These are phyloP conservation scores for Cerastoderma edule DNA, from an alignment of 2,888 invertebrate species.

Conservation along the genomic window DNA sequence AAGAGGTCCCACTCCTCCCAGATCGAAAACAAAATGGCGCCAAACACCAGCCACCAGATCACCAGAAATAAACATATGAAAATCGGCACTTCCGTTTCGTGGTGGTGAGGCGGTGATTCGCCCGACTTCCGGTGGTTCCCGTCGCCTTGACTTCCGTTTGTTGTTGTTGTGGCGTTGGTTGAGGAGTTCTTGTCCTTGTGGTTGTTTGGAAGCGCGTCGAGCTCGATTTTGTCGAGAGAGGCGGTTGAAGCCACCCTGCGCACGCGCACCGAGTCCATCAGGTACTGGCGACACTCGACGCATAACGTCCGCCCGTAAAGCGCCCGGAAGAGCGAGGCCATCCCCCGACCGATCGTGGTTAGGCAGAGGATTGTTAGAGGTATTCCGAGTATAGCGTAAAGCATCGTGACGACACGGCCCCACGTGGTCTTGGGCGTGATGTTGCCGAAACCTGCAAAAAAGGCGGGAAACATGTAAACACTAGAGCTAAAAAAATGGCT, in stretches of 20 bases:
- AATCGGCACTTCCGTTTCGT: slow-evolving; percentile 89
- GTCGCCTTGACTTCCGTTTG: no score
- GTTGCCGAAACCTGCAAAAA: slow-evolving; percentile 78
- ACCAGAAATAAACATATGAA: slow-evolving; percentile 94
- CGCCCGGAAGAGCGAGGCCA: slow-evolving; percentile 95
- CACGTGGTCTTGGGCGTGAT: slow-evolving; percentile 75
- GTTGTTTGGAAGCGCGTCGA: slow-evolving; percentile 27
- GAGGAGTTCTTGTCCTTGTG: background rate
- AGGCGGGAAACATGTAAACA: no score
- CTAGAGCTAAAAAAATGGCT: no score
- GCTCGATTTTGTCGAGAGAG: slow-evolving; percentile 38
- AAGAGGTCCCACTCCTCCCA: slow-evolving; percentile 98
- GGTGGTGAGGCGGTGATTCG: slow-evolving; percentile 23
- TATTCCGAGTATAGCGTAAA: slow-evolving; percentile 79
- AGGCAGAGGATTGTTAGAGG: slow-evolving; percentile 89
- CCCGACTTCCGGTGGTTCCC: slow-evolving; percentile 7
- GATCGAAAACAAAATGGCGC: slow-evolving; percentile 94
- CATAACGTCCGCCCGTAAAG: slow-evolving; percentile 85
- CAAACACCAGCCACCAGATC: slow-evolving; percentile 94
- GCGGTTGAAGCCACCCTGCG: slow-evolving; percentile 13
- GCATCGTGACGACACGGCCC: slow-evolving; percentile 74
- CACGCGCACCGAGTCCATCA: slow-evolving; percentile 31
- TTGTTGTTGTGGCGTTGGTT: background rate
- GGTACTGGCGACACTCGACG: slow-evolving; percentile 49
- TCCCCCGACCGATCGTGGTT: slow-evolving; percentile 96